Percentiles rank a stretch among this genome's conserved stretches.
These are phyloP conservation scores for Carassius auratus DNA, from an alignment of 2,113 vertebrate genomes.

Conservation along the genomic window DNA sequence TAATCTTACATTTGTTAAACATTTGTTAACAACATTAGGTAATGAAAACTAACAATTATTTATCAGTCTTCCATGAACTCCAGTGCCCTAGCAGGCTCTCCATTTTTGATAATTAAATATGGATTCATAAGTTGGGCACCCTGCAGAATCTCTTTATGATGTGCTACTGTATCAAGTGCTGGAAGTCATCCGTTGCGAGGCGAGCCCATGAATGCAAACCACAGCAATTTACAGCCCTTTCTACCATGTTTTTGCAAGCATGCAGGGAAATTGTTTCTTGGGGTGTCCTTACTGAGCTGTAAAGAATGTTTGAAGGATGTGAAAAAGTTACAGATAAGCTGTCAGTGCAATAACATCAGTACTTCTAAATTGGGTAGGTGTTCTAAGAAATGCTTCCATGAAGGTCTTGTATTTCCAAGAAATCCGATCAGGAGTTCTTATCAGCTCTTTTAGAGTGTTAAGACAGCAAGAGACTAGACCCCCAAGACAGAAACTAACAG, in stretches of 20 bases:
- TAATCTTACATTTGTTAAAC: too few species aligned
- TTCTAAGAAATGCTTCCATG: not conserved
- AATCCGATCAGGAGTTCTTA: slow-evolving; percentile 26
- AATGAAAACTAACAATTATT: too few species aligned
- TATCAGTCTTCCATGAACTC: slow-evolving; percentile 38
- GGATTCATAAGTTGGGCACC: slow-evolving; percentile 46
- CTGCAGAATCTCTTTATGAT: slow-evolving; percentile 42
- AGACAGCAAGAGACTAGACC: slow-evolving; percentile 25
- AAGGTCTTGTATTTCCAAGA: slow-evolving; percentile 35
- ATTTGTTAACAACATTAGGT: too few species aligned
- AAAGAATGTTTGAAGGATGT: not conserved
- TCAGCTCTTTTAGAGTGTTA: slow-evolving; percentile 1
- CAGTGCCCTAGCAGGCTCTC: slow-evolving; percentile 45
- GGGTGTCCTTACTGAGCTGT: not conserved
- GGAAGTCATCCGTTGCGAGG: slow-evolving; percentile 22
- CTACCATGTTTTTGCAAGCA: not conserved
- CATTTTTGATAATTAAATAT: slow-evolving; percentile 61
- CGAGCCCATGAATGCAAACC: not conserved
- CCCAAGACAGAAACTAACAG: slow-evolving; percentile 17
- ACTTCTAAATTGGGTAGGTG: not conserved
- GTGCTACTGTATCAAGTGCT: slow-evolving; percentile 40
- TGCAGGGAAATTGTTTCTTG: not conserved
- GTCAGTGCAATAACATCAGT: slow-evolving; percentile 2
- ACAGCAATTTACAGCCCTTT: not conserved
- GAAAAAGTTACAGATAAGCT: not conserved